Percentiles rank a stretch among this genome's conserved stretches.
Conservation (phyloP, 2,113 vertebrate genomes). For the Toxotes chatareus region DNA sequence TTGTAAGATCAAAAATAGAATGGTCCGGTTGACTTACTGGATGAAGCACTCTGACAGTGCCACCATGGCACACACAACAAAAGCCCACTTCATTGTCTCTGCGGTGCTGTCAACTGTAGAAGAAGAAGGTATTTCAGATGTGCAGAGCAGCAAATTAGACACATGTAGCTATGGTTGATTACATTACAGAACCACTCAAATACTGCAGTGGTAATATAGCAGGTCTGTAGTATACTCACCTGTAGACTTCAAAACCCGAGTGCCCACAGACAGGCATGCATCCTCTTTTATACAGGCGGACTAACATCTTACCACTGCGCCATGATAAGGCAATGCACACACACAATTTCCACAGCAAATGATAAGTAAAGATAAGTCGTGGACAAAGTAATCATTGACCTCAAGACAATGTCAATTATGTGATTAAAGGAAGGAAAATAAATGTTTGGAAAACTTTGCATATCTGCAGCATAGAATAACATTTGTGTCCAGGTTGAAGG, state of each 20-base stretch:
- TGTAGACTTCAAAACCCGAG: conserved; percentile 10
- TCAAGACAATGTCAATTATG: conserved; percentile 59
- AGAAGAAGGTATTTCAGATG: background rate
- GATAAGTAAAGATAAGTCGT: conserved; percentile 49
- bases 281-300: conserved; percentile 61
- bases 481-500: background rate
- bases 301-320: background rate
- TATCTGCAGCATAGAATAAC: background rate
- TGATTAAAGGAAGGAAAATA: conserved; percentile 12
- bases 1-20: background rate
- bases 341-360: background rate
- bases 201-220: background rate
- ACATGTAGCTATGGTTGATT: background rate
- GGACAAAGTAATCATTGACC: conserved; percentile 37
- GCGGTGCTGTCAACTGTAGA: conserved; percentile 17
- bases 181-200: background rate
- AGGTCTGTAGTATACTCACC: background rate
- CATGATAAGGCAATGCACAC: conserved; percentile 32
- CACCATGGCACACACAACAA: conserved; percentile 67
- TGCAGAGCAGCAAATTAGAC: background rate
- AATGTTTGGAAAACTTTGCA: background rate
- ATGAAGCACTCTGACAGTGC: conserved; percentile 66
- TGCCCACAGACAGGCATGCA: background rate
- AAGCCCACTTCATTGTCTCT: conserved; percentile 64
- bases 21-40: conserved; percentile 53